Conservation (phyloP, 2,113 vertebrate genomes). For the Notothenia coriiceps region DNA sequence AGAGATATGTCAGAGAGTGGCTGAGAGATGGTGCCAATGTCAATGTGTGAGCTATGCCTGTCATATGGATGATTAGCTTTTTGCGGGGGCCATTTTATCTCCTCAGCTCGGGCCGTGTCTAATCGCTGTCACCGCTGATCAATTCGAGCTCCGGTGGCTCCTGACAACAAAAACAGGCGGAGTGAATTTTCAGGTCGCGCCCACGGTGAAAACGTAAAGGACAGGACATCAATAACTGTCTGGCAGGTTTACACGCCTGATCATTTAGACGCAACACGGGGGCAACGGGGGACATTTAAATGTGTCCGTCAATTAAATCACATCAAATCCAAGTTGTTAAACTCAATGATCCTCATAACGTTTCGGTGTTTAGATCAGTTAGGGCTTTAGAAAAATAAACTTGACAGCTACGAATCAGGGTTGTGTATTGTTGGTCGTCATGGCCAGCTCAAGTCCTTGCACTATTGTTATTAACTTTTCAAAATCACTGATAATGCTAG, state of each 20-base stretch:
- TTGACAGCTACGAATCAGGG: background rate
- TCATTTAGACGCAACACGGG: slow-evolving; percentile 29
- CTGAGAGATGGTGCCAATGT: slow-evolving; percentile 12
- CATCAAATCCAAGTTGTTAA: slow-evolving; percentile 6
- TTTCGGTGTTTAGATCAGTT: background rate
- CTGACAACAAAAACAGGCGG: slow-evolving; percentile 34
- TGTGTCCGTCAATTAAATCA: slow-evolving; percentile 19
- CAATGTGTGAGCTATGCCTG: slow-evolving; percentile 24
- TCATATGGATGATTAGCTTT: slow-evolving; percentile 50
- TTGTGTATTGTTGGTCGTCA: background rate
- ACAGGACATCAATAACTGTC: slow-evolving; percentile 69
- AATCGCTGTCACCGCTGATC: slow-evolving; percentile 53
- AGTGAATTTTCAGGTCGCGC: slow-evolving; percentile 49
- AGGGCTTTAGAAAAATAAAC: too few relatives aligned
- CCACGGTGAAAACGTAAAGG: slow-evolving; percentile 20
- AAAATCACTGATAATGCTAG: background rate
- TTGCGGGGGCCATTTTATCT: slow-evolving; percentile 13
- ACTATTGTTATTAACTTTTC: background rate
- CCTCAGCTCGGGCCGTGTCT: slow-evolving; percentile 7
- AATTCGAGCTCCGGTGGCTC: slow-evolving; percentile 40
- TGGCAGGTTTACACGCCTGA: slow-evolving; percentile 50
- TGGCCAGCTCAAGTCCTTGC: background rate
- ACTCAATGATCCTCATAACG: background rate
- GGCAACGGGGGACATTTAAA: slow-evolving; percentile 19
- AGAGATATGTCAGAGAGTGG: background rate